These are phyloP conservation scores for Anoura caudifer DNA, from an alignment of 2,113 vertebrate species.

Conservation along the genomic window DNA sequence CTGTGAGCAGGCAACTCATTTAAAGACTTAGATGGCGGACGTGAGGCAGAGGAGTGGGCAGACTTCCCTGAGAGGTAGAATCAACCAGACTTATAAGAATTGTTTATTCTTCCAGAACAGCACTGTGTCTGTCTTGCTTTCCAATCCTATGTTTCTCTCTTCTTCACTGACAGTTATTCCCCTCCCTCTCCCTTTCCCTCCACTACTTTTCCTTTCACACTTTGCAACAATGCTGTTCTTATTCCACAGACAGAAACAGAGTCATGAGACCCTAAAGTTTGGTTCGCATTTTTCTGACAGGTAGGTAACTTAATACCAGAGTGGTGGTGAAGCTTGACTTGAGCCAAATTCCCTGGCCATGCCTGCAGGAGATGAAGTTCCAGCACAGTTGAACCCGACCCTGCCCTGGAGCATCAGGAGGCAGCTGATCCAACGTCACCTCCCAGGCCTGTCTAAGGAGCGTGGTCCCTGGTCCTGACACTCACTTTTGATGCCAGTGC, in stretches of 20 bases:
- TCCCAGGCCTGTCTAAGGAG: not conserved
- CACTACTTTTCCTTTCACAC: not conserved
- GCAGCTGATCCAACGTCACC: not conserved
- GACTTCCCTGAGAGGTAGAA: not conserved
- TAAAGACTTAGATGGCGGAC: not conserved
- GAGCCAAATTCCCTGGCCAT: not conserved
- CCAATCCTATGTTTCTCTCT: not conserved
- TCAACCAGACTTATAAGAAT: not conserved
- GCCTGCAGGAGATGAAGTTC: not conserved
- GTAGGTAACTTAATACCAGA: not conserved
- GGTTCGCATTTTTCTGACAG: not conserved
- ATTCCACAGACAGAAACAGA: not conserved
- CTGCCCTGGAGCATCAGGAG: not conserved
- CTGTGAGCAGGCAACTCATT: not conserved
- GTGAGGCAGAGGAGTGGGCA: not conserved
- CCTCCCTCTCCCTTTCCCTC: not conserved
- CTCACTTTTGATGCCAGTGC: not conserved
- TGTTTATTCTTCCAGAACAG: not conserved
- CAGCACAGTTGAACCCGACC: not conserved
- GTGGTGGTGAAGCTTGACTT: not conserved
- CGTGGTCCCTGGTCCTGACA: not conserved
- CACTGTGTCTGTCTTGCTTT: not conserved
- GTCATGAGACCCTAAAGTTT: not conserved
- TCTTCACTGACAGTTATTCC: not conserved
- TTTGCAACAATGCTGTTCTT: not conserved